Evolutionary conservation across 2,113 vertebrate species (phyloP).

Genomic region (Myxocyprinus asiaticus): DNA sequence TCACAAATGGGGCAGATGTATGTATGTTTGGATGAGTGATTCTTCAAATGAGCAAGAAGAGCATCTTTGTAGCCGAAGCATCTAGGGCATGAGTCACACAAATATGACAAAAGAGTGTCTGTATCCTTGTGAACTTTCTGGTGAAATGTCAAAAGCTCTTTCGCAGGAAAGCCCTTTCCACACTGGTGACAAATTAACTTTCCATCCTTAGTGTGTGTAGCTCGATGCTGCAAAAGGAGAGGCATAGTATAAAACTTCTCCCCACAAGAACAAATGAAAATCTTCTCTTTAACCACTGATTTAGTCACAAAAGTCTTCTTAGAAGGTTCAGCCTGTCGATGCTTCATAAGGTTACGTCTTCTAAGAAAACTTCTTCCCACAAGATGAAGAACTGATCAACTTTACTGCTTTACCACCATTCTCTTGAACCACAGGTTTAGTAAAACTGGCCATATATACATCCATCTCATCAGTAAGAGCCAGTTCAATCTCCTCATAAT

Average conservation of each 20-base stretch:
- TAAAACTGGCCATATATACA: neutral
- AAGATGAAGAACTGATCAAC: constrained; percentile 8
- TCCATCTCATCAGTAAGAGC: neutral
- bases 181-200: constrained; percentile 5
- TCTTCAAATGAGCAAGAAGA: constrained; percentile 31
- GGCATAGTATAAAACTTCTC: constrained; percentile 27
- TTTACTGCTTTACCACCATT: neutral
- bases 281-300: constrained; percentile 1
- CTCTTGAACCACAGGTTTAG: too few species aligned
- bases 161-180: constrained; percentile 18
- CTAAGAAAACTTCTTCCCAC: constrained; percentile 30
- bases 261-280: constrained; percentile 15
- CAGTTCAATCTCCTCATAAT: constrained; percentile 41
- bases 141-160: constrained; percentile 32
- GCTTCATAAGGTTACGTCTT: constrained; percentile 23
- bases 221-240: constrained; percentile 24
- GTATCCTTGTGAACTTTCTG: constrained; percentile 34
- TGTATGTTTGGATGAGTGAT: neutral
- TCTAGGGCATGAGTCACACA: constrained; percentile 32
- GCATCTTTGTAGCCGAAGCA: constrained; percentile 39
- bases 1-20: constrained; percentile 13
- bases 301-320: neutral
- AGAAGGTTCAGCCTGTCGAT: neutral
- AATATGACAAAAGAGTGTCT: constrained; percentile 1
- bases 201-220: neutral